Conservation (phyloP, 2,113 vertebrate species). For the Buteo buteo region DNA sequence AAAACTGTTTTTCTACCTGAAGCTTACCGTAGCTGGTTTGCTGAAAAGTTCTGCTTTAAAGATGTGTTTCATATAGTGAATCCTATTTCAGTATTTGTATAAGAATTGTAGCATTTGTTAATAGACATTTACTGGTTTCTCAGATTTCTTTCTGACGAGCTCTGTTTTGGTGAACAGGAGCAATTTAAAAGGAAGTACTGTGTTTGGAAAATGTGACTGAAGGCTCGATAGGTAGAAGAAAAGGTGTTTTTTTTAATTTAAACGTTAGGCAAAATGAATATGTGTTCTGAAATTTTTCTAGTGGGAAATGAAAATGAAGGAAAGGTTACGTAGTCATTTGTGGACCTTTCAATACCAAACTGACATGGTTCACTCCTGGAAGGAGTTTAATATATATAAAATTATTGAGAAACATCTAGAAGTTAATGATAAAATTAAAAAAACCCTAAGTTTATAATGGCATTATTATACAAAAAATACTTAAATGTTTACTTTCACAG, state of each 20-base stretch:
- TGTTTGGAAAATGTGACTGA: background rate
- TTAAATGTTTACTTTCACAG: slow-evolving; percentile 50
- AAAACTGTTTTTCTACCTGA: background rate
- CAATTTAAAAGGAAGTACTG: background rate
- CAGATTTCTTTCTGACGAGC: background rate
- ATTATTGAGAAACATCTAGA: background rate
- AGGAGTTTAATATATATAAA: background rate
- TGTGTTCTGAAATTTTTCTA: background rate
- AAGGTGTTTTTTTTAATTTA: background rate
- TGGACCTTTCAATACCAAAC: background rate
- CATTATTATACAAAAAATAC: background rate
- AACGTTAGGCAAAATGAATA: background rate
- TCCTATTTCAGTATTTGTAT: background rate
- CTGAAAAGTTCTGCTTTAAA: background rate
- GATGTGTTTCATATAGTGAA: rapidly evolving
- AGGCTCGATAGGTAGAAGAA: background rate
- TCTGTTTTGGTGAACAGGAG: background rate
- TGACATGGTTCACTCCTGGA: background rate
- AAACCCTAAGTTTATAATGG: background rate
- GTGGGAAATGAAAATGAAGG: background rate
- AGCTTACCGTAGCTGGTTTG: background rate
- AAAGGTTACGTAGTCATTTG: background rate
- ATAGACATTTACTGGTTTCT: background rate
- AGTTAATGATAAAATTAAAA: background rate
- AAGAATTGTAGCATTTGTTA: background rate